phyloP scores from a whole-genome alignment of 2,113 vertebrate species.

The human region DNA sequence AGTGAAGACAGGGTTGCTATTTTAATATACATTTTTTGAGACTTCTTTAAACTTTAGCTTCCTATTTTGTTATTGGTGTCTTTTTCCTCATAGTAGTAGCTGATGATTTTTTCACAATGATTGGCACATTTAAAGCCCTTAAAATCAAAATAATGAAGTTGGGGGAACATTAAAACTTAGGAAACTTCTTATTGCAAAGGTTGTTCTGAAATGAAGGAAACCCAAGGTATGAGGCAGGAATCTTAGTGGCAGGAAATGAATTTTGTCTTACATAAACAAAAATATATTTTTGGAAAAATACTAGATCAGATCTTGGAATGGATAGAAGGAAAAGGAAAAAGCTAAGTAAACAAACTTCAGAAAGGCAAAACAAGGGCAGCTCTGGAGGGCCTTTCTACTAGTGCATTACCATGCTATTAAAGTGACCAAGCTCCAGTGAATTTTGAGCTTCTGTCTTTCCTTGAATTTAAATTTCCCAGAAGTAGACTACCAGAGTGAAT shows the following conservation, averaged over 20 bases:
- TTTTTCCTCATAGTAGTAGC: not conserved
- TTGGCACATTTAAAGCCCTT: not conserved
- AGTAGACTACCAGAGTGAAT: not conserved
- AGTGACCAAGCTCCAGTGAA: not conserved
- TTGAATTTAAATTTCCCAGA: slow-evolving; percentile 36
- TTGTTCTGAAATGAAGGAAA: not conserved
- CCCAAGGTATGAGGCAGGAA: not conserved
- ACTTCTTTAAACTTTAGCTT: not conserved
- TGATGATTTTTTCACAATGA: slow-evolving; percentile 4
- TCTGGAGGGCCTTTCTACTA: not conserved
- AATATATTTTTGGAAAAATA: not conserved
- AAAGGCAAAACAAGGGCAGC: not conserved
- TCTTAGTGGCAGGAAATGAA: slow-evolving; percentile 7
- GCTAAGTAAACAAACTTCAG: slow-evolving; percentile 45
- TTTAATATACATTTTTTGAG: slow-evolving; percentile 8
- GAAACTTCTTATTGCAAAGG: not conserved
- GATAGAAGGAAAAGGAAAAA: slow-evolving; percentile 4
- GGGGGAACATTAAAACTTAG: not conserved
- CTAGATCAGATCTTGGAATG: not conserved
- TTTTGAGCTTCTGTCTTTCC: not conserved
- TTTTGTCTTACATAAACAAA: slow-evolving; percentile 5
- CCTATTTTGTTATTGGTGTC: not conserved
- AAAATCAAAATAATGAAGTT: not conserved
- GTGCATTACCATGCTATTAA: not conserved
- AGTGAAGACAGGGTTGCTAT: not conserved